A percentile compares a stretch with the other conserved stretches of the same genome.
Conservation (phyloP, 2,797 vertebrate species). For the Acanthurus lineatus region DNA sequence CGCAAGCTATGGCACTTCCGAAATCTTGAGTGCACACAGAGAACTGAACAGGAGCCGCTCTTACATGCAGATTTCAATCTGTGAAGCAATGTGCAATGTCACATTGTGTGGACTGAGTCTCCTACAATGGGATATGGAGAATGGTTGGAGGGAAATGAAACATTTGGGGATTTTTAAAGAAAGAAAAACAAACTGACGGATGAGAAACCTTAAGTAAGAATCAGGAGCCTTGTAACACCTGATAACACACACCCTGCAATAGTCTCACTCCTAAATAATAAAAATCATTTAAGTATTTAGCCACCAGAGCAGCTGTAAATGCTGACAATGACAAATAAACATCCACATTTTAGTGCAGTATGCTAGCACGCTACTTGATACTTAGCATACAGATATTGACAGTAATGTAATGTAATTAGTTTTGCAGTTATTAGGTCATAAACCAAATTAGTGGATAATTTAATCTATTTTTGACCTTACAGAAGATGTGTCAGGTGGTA, state of each 20-base stretch:
- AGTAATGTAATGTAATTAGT: too few species aligned
- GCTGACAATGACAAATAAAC: too few species aligned
- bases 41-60: conserved; percentile 29
- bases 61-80: conserved; percentile 54
- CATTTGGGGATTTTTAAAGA: conserved; percentile 32
- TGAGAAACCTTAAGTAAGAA: not conserved
- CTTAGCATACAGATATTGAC: not conserved
- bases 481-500: not conserved
- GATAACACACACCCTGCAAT: conserved; percentile 1
- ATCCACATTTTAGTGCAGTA: not conserved
- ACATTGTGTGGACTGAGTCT: conserved; percentile 18
- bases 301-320: too few species aligned
- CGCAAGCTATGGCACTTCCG: not conserved
- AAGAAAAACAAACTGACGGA: conserved; percentile 30
- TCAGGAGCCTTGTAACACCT: not conserved
- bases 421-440: not conserved
- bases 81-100: conserved; percentile 19
- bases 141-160: conserved; percentile 10
- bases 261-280: not conserved
- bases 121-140: conserved; percentile 32
- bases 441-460: too few species aligned
- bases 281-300: not conserved
- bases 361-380: not conserved
- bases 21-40: conserved; percentile 17
- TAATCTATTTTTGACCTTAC: not conserved